These are phyloP conservation scores for Ylistrum balloti DNA, from an alignment of 1,140 invertebrate genomes.

Conservation along the genomic window DNA sequence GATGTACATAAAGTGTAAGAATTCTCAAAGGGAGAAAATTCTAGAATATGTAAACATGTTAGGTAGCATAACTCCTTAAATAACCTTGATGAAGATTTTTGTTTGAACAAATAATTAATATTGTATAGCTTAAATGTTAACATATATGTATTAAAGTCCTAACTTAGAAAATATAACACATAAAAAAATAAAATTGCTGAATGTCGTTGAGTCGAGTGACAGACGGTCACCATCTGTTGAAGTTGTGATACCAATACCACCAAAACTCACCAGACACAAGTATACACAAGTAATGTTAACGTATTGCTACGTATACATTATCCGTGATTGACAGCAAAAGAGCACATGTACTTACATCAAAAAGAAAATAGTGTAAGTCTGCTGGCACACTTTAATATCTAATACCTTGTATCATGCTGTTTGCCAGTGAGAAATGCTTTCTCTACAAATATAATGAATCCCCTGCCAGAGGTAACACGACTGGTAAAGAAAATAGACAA, in stretches of 20 bases:
- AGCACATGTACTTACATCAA: conserved; percentile 4
- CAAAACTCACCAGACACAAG: neutral
- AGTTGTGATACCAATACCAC: too few relatives aligned
- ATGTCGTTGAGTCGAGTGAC: neutral
- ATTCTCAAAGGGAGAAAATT: too few relatives aligned
- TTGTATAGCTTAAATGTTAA: neutral
- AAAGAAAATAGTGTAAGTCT: neutral
- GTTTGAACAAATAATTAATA: too few relatives aligned
- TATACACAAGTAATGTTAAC: neutral
- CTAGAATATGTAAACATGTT: too few relatives aligned
- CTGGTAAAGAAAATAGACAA: too few relatives aligned
- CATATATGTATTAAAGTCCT: neutral
- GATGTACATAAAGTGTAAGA: too few relatives aligned
- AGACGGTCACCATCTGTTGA: conserved; percentile 10
- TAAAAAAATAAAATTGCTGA: too few relatives aligned
- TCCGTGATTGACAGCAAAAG: neutral
- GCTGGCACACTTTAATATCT: neutral
- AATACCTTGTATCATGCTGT: neutral
- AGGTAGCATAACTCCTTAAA: too few relatives aligned
- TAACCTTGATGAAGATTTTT: too few relatives aligned
- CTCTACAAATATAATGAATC: neutral
- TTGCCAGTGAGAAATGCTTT: neutral
- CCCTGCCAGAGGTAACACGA: neutral
- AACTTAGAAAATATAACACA: too few relatives aligned
- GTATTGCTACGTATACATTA: neutral